phyloP scores from a whole-genome alignment of 2,888 invertebrate genomes.

The Smittia sp. region DNA sequence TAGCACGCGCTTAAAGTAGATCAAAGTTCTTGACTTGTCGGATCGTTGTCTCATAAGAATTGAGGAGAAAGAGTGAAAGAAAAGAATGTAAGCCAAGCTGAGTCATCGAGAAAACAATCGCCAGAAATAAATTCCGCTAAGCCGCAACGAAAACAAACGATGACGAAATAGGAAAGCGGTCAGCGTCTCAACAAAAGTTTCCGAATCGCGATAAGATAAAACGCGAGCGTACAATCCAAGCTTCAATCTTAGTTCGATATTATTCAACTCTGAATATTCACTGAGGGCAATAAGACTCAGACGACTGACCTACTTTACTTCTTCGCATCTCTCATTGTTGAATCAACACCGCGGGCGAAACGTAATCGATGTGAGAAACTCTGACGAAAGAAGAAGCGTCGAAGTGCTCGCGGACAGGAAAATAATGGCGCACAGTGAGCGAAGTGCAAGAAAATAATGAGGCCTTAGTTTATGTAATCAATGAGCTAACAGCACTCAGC shows the following conservation, averaged over 20 bases:
- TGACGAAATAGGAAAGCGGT: too few relatives aligned
- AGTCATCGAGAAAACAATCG: too few relatives aligned
- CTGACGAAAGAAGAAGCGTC: background rate
- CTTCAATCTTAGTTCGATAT: background rate
- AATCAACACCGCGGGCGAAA: background rate
- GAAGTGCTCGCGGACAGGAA: background rate
- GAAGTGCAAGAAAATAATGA: too few relatives aligned
- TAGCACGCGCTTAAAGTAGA: background rate
- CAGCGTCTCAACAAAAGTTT: too few relatives aligned
- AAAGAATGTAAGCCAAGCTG: background rate
- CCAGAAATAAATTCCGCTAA: too few relatives aligned
- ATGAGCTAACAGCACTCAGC: conserved; percentile 8
- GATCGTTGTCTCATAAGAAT: background rate
- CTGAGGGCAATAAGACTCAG: background rate
- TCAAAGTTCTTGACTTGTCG: background rate
- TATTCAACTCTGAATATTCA: background rate
- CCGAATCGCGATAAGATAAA: too few relatives aligned
- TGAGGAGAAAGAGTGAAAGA: background rate
- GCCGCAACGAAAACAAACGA: too few relatives aligned
- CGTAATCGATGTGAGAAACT: background rate
- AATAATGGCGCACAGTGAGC: background rate
- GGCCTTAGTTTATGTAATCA: background rate
- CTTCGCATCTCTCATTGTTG: background rate
- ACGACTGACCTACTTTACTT: conserved; percentile 7
- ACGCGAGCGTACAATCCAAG: background rate